Evolutionary conservation across 2,797 vertebrate species (phyloP), one percentile per base, ranked within the genome.

Genomic region (Florisuga fusca): DNA sequence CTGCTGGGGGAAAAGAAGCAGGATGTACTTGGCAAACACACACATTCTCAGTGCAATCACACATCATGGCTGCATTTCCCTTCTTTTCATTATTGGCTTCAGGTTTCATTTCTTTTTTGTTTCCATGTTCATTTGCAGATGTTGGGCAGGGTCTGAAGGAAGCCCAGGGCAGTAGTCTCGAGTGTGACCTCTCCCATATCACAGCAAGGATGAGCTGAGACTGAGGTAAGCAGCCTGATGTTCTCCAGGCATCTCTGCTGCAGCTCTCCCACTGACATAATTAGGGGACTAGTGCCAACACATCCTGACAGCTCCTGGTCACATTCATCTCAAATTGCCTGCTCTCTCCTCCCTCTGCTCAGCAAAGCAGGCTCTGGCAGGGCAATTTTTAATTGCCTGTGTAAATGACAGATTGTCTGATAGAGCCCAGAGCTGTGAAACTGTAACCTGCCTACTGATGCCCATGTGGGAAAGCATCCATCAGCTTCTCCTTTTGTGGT

Each of bases 51-150:
- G 2, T 36, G 55, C 45, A 51, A 3, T 23, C 51, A 64, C 33
- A 33, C 0, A 0, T 38, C 10, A 3, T 0, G 1, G n/a, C 62
- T 84, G 38, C 27, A 17, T 63, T 85, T 45, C 25, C 31, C 46
- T 67, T 66, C 55, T 54, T 91, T 72, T 67, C 20, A 15, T 29
- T n/a, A 20, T 29, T 41, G 14, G 23, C 46, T 88, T 78, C 0
- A 0, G 38, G 38, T 45, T 94, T 84, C 1, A 7, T 38, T 71
- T 69, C 31, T 68, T 67, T 64, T 55, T 26, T 29, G 8, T 7
- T 78, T 66, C 59, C 12, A 2, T 23, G 27, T 43, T 62, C 51
- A 41, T n/a, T 48, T 0, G 0, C 43, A 71, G 87, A 53, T 7
- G 2, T 54, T 14, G 43, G 46, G 63, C 85, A 90, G 38, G 55